A percentile compares a stretch with the other conserved stretches of the same genome.
Evolutionary conservation across 2,797 vertebrate species (phyloP).

Genomic region (Aselliscus stoliczkanus): DNA sequence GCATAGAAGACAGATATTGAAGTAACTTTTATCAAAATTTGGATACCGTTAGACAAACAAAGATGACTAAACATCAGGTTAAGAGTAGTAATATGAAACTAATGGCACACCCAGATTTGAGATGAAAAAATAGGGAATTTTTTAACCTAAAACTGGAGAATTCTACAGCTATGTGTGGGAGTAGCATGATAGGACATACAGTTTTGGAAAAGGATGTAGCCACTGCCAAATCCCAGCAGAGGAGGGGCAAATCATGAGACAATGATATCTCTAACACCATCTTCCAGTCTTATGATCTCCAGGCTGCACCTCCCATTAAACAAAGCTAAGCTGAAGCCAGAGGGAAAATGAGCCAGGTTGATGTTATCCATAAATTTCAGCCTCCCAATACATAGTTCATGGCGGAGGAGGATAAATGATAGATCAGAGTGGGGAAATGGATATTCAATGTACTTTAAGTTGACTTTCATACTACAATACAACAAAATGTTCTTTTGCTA

Average conservation of each 20-base stretch:
- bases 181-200: neutral
- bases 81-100: neutral
- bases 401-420: neutral
- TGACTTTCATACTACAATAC: neutral
- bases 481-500: neutral
- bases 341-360: neutral
- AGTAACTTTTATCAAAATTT: neutral
- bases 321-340: neutral
- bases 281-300: neutral
- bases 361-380: neutral
- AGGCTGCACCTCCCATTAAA: too few relatives aligned
- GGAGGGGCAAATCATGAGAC: fast-evolving
- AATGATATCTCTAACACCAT: neutral
- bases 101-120: neutral
- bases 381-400: neutral
- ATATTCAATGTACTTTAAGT: neutral
- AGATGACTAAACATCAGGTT: neutral
- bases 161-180: neutral
- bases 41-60: neutral
- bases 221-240: neutral
- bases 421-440: neutral
- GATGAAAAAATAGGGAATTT: neutral
- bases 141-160: neutral
- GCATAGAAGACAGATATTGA: neutral
- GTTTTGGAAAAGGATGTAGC: neutral